Evolutionary conservation across 2,888 invertebrate genomes (phyloP), one percentile per base, ranked within the genome.

Genomic region (Lacanobia wlatinum): DNA sequence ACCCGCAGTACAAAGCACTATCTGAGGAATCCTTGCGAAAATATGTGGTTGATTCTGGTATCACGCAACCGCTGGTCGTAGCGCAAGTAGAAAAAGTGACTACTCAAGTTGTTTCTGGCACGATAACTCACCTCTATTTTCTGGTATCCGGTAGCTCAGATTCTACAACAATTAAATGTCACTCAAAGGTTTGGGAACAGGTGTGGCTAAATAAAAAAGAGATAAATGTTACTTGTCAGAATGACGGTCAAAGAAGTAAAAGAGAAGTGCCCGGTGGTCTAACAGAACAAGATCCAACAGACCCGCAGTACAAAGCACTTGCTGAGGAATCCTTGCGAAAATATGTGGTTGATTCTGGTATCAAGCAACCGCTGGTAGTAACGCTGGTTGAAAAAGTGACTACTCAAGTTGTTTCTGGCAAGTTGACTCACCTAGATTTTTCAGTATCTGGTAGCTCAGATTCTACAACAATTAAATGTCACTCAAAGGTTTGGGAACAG

Each of bases 321-420:
- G 82, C 82, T 21, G 56, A 70, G 0, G 78, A 79, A 63, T 76
- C 56, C 0, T 64, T 81, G 18, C 59, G 5, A n/a, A 66, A 81
- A 60, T 81, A 67, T 64, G 1, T 0, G 0, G 0, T 10, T 1
- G 58, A 73, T 52, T 6, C 40, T 21, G 84, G 73, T 0, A 80
- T 23, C 0, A 63, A 66, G 0, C 28, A 70, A 14, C 48, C 75
- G 4, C 75, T 86, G 43, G 21, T 56, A 71, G 61, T 89, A 12
- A 7, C 72, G 0, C 4, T 9, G 0, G 68, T 91, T 18, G 61
- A 70, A 16, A 82, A 76, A 50, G 91, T 87, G 4, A 70, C 75
- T 0, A 87, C 83, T 0, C 90, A 90, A 79, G 82, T 87, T 0
- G 90, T 89, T n/a, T n/a, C 87, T 1, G 91, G 90, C 1, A 0